Conservation (phyloP, 2,888 invertebrate genomes). For the Tetragnatha montana region DNA sequence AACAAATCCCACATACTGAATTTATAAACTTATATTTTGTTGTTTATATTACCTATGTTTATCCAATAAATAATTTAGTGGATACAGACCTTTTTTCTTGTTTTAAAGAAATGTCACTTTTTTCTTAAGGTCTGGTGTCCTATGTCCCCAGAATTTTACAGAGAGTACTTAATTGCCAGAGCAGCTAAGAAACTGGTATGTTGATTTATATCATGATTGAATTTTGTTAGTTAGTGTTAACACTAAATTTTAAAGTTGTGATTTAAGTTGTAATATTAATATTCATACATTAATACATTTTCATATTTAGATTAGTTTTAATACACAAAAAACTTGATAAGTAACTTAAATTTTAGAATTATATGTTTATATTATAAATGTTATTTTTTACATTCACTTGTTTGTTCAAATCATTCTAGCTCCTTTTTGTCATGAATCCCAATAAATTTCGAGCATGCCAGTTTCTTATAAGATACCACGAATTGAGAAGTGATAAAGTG, state of each 20-base stretch:
- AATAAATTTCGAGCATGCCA: slow-evolving; percentile 98
- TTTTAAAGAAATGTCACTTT: slow-evolving; percentile 1
- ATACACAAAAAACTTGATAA: neutral
- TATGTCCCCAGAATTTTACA: slow-evolving; percentile 99
- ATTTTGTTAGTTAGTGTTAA: neutral
- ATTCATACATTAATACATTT: neutral
- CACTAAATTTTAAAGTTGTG: neutral
- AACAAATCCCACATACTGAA: too few relatives aligned
- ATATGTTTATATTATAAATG: neutral
- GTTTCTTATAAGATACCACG: slow-evolving; percentile 93
- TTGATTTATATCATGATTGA: neutral
- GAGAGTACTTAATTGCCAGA: slow-evolving; percentile 94
- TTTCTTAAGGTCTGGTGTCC: slow-evolving; percentile 88
- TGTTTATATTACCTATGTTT: too few relatives aligned
- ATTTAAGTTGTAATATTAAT: too few relatives aligned
- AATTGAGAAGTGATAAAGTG: slow-evolving; percentile 96
- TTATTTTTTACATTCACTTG: slow-evolving; percentile 18
- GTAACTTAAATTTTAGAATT: slow-evolving; percentile 7
- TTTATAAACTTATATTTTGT: too few relatives aligned
- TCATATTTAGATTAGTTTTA: neutral
- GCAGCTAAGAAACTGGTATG: slow-evolving; percentile 89
- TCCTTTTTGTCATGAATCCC: slow-evolving; percentile 99
- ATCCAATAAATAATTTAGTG: too few relatives aligned
- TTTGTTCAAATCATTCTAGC: slow-evolving; percentile 75
- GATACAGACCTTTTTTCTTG: neutral